Base-by-base conservation (phyloP, 1,140 invertebrate genomes). In the Pseudomyrmex sp. region DNA sequence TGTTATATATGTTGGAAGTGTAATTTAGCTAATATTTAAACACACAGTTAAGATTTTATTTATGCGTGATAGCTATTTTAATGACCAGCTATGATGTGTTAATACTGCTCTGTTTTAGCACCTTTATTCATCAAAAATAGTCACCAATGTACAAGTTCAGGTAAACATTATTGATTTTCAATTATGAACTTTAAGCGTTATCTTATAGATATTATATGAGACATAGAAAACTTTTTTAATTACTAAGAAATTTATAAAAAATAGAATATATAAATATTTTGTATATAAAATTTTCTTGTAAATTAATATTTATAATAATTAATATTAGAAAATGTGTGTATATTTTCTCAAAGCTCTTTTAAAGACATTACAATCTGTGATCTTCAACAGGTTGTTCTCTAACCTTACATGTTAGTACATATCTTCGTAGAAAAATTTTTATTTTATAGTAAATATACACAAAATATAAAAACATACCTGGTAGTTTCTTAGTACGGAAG, bases 401-500 rank as follows among this genome's bases (percentile, higher is more conserved):
- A 10, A n/a, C 18, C 0, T 48, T 79, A n/a, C 12, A 18, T 26
- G 56, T 69, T 69, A 4, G 20, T 13, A 70, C 35, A 59, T 46
- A 18, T 44, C 72, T 69, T 82, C 50, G 61, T 63, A 73, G 35
- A 44, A 62, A 75, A 15, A 82, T 82, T 52, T 75, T 63, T 54
- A 75, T 1, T 74, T 82, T 82, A 82, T 80, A 80, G 9, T 82
- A 73, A 0, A 82, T 44, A 75, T 83, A 82, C 8, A 70, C 23
- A 52, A 50, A 84, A 46, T 59, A 54, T 59, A 74, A 2, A 54
- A 35, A 91, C 91, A 92, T 93, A 97, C 97, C 98, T 95, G 98
- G 98, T 83, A 99, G 95, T 95, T 99, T 99, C 95, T 98, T 98
- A 66, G 98, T 98, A 84, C 98, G 96, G 94, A 99, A 99, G 89